Conservation (phyloP, 1,140 invertebrate genomes). For the Drosophila malerkotliana region DNA sequence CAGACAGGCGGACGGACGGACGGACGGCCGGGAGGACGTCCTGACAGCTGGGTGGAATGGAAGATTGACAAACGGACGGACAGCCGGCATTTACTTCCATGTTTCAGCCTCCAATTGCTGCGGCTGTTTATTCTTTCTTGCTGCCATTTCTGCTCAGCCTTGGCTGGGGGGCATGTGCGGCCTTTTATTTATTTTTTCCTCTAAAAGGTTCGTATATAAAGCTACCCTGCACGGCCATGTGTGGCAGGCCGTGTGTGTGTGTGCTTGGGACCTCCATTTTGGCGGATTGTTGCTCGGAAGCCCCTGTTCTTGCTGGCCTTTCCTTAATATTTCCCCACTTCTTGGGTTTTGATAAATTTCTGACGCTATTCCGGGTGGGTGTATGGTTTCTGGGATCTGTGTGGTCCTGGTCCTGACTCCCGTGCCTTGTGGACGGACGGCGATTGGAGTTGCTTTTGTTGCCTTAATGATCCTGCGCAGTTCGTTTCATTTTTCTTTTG, state of each 20-base stretch:
- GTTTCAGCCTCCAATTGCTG: slow-evolving; percentile 58
- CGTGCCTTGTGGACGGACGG: neutral
- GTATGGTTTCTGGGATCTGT: slow-evolving; percentile 20
- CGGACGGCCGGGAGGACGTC: slow-evolving; percentile 1
- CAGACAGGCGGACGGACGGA: slow-evolving; percentile 38
- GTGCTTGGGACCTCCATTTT: slow-evolving; percentile 53
- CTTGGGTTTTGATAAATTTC: slow-evolving; percentile 63
- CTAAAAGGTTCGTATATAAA: slow-evolving; percentile 47
- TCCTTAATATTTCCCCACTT: slow-evolving; percentile 6
- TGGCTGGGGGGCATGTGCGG: slow-evolving; percentile 69
- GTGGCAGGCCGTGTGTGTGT: slow-evolving; percentile 33
- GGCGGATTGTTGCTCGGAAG: slow-evolving; percentile 26
- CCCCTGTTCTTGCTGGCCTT: slow-evolving; percentile 26
- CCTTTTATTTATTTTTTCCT: slow-evolving; percentile 31
- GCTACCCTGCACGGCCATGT: slow-evolving; percentile 68
- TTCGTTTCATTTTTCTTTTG: slow-evolving; percentile 77
- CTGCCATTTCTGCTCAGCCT: slow-evolving; percentile 10
- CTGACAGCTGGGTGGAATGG: slow-evolving; percentile 24
- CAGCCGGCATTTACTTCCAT: slow-evolving; percentile 59
- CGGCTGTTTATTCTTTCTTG: slow-evolving; percentile 8
- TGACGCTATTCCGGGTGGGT: slow-evolving; percentile 48
- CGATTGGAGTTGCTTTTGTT: slow-evolving; percentile 48
- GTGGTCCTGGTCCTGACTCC: slow-evolving; percentile 24
- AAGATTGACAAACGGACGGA: slow-evolving; percentile 35
- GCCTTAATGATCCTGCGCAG: slow-evolving; percentile 80